Base-by-base conservation (phyloP, 2,797 vertebrate genomes). In the Schizopygopsis pylzovi region DNA sequence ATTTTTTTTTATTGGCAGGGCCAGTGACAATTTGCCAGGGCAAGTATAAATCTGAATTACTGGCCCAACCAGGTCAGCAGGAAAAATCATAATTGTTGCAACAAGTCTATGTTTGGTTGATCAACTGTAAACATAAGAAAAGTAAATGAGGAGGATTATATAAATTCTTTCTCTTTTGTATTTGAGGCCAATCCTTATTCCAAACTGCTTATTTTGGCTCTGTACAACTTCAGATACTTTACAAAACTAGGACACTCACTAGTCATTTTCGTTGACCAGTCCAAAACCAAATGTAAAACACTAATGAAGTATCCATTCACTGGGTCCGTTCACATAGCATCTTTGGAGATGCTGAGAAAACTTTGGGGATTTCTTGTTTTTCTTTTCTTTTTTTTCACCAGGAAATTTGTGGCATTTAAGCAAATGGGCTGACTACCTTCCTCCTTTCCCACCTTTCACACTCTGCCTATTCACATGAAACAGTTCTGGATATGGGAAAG, bases 401-500 rank as follows among this genome's bases (percentile, higher is more conserved):
- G 87, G 88, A 77, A 86, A 84, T 87, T 59, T 85, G 85, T 87
- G 81, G 83, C 77, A 85, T 80, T 83, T 52, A 37, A 68, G 77
- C 49, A 86, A 68, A 79, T 83, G 63, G 59, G 79, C 33, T 81
- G 63, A 43, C 47, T 83, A 83, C 75, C 84, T 87, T 86, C 86
- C 87, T 78, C 80, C n/a, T 39, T 86, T 75, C 56, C 85, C 56
- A 81, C 83, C 68, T 82, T 91, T 87, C 82, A 84, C 86, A 33
- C 76, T 81, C 85, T 56, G 73, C 70, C 82, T 68, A 63, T 59
- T 56, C 78, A 90, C 76, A 85, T 89, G 87, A 88, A 90, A 88
- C 49, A 81, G 37, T 25, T 43, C 79, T 87, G 28, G 25, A 87
- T 77, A 86, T 92, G 89, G 89, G 89, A 89, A 89, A 87, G 33